phyloP scores from a whole-genome alignment of 2,888 invertebrate species.

The Sinhomidia bicolor region DNA sequence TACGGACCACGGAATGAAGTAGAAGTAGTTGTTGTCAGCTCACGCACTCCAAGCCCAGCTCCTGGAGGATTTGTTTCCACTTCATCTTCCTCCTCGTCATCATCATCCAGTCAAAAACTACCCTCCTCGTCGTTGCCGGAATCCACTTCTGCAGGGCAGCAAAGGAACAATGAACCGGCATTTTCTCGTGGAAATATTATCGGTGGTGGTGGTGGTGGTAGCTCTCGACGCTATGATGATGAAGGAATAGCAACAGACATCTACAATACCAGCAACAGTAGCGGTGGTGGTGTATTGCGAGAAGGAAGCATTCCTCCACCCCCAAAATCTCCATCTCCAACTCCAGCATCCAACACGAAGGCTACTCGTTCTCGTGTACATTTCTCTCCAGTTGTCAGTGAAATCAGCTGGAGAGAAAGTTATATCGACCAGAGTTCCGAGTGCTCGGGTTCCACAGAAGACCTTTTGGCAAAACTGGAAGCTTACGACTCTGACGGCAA shows the following conservation, averaged over 20 bases:
- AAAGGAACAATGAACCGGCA: slow-evolving; percentile 59
- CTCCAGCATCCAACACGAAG: slow-evolving; percentile 66
- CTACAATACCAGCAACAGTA: background rate
- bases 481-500: slow-evolving; percentile 56
- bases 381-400: slow-evolving; percentile 79
- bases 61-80: slow-evolving; percentile 66
- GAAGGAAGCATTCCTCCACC: slow-evolving; percentile 74
- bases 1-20: slow-evolving; percentile 79
- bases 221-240: slow-evolving; percentile 35
- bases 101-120: slow-evolving; percentile 70
- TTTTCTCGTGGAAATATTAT: background rate
- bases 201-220: no score
- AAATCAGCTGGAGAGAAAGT: slow-evolving; percentile 76
- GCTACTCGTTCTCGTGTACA: slow-evolving; percentile 77
- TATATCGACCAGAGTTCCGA: slow-evolving; percentile 79
- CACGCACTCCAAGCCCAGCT: slow-evolving; percentile 79
- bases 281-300: slow-evolving; percentile 53
- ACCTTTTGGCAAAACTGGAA: slow-evolving; percentile 73
- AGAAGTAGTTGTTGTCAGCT: slow-evolving; percentile 79
- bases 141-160: slow-evolving; percentile 54
- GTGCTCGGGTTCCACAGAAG: slow-evolving; percentile 76
- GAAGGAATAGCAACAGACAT: background rate
- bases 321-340: slow-evolving; percentile 62
- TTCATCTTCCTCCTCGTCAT: slow-evolving; percentile 57
- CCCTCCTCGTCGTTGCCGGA: slow-evolving; percentile 53